Percentiles rank a stretch among this genome's conserved stretches.
Evolutionary conservation across 1,140 invertebrate species (phyloP).

Genomic region (Plectrocnemia conspersa): DNA sequence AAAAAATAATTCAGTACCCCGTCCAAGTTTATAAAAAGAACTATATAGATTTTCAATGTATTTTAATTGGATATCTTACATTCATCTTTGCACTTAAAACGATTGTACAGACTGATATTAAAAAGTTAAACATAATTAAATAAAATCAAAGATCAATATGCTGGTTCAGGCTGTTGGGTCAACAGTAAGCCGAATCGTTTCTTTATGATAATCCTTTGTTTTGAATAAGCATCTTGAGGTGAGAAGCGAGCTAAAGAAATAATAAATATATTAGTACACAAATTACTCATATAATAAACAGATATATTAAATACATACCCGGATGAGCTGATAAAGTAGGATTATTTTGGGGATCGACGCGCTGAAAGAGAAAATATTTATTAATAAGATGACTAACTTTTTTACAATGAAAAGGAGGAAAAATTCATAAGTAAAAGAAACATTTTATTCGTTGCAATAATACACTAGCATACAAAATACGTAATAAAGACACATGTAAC

Average conservation of each 20-base stretch:
- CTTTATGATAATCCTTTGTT: conserved; percentile 85
- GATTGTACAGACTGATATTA: too few relatives aligned
- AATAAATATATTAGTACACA: conserved; percentile 19
- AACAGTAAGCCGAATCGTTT: conserved; percentile 83
- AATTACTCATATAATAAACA: conserved; percentile 12
- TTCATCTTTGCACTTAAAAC: too few relatives aligned
- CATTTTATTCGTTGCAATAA: too few relatives aligned
- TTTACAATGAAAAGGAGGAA: too few relatives aligned
- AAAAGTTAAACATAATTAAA: background rate
- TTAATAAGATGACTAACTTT: too few relatives aligned
- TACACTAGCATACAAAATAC: too few relatives aligned
- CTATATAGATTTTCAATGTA: too few relatives aligned
- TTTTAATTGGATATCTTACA: too few relatives aligned
- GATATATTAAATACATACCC: conserved; percentile 46
- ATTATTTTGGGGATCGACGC: conserved; percentile 66
- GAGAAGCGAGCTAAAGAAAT: conserved; percentile 79
- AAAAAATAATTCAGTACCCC: too few relatives aligned
- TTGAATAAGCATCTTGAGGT: conserved; percentile 92
- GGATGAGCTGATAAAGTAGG: conserved; percentile 88
- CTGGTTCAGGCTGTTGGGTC: conserved; percentile 76
- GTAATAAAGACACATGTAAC: background rate
- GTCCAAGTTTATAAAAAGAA: too few relatives aligned
- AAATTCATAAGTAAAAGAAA: too few relatives aligned
- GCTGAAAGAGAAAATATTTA: conserved; percentile 53
- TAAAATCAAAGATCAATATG: conserved; percentile 53